Conservation (phyloP, 1,140 invertebrate genomes). For the Ceratosolen fusciceps region DNA sequence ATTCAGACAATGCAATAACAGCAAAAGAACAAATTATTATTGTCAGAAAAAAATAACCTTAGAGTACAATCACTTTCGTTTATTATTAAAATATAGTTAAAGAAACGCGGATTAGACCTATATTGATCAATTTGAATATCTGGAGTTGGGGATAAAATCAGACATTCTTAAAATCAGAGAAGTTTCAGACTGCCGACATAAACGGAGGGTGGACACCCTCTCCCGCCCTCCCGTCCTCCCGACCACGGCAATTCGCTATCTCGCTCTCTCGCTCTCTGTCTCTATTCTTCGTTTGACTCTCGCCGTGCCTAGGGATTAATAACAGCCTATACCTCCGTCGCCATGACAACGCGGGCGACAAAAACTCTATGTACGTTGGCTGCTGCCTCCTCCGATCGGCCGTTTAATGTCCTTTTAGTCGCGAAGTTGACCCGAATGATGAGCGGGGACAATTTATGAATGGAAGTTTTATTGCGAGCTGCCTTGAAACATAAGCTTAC, state of each 20-base stretch:
- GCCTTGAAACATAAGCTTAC: constrained; percentile 8
- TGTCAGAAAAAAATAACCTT: no score
- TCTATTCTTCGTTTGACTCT: constrained; percentile 54
- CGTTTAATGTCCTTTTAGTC: constrained; percentile 51
- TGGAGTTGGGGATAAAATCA: constrained; percentile 42
- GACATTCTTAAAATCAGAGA: constrained; percentile 39
- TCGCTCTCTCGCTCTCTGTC: constrained; percentile 32
- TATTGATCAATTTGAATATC: neutral
- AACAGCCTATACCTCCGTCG: constrained; percentile 59
- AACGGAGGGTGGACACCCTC: constrained; percentile 46
- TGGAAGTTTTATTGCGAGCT: constrained; percentile 37
- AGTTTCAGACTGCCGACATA: constrained; percentile 42
- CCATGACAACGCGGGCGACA: constrained; percentile 59
- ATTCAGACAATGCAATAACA: no score
- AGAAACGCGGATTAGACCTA: neutral
- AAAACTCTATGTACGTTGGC: constrained; percentile 31
- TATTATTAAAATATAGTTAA: neutral
- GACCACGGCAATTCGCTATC: constrained; percentile 41
- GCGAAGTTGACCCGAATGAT: constrained; percentile 52
- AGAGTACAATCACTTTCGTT: neutral
- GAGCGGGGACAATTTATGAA: constrained; percentile 39
- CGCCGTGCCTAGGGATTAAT: constrained; percentile 57
- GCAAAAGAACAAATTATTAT: no score
- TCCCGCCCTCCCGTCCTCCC: neutral
- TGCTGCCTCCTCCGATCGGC: constrained; percentile 49